Evolutionary conservation across 2,888 invertebrate genomes (phyloP), one percentile per base, ranked within the genome.

Genomic region (Leptothorax acervorum): DNA sequence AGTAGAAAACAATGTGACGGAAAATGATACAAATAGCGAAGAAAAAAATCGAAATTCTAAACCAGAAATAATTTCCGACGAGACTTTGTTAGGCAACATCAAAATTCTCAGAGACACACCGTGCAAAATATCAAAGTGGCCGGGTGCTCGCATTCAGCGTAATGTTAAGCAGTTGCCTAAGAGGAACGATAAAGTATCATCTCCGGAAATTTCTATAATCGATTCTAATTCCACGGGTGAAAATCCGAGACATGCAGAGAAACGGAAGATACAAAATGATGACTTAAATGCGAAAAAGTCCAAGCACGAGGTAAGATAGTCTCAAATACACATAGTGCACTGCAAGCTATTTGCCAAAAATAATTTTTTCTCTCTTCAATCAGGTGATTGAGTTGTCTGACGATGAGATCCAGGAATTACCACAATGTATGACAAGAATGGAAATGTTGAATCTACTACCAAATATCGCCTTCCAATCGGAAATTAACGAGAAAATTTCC

Each of bases 381-480:
- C 53, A 94, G 94, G 89, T 94, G 3, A 95, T 94, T 60, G 94
- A 95, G 84, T 88, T 95, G 39, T 95, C 95, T 0, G 95, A 95
- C 51, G 95, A 95, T 57, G 95, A 95, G 63, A 91, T 94, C 68
- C 93, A 95, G 85, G 93, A 94, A 86, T 91, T 94, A 42, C 93
- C 92, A 1, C 87, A 86, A 4, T 91, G 91, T 4, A 87, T 93
- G 91, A 91, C 94, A 4, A 90, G 93, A 78, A 92, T 92, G 92
- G 94, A 94, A 68, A 92, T 95, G 84, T 87, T 95, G 31, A 93
- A 94, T 85, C 88, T 92, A n/a, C 84, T 95, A 63, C 95, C 95
- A 42, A 93, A 95, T 83, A 88, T 94, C 11, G 93, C 93, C 11
- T 82, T 78, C 3, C 83, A 88, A 8, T 79, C 86, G 3, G 85